phyloP scores from a whole-genome alignment of 2,113 vertebrate genomes.

The Taurulus bubalis region DNA sequence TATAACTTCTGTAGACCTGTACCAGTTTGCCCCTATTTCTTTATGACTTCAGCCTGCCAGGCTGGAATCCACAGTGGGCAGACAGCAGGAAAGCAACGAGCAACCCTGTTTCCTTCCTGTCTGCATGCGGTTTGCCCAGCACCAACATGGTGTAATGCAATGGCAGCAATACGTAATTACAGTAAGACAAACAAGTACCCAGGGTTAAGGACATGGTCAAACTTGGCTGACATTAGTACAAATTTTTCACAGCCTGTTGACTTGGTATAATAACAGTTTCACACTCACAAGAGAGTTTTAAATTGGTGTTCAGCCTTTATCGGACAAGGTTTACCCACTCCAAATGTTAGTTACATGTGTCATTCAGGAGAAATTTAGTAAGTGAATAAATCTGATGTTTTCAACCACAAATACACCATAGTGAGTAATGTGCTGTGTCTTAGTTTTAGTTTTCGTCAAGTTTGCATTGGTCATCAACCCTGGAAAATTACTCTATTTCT shows the following conservation, averaged over 20 bases:
- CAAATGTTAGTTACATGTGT: neutral
- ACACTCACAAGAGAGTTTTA: constrained; percentile 10
- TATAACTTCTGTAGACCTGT: neutral
- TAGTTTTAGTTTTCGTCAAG: constrained; percentile 22
- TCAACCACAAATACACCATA: neutral
- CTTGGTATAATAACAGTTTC: neutral
- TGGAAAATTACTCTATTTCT: constrained; percentile 53
- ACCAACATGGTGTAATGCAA: constrained; percentile 5
- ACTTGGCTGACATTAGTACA: constrained; percentile 3
- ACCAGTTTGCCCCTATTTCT: constrained; percentile 11
- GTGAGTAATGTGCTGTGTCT: neutral
- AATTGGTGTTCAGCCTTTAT: neutral
- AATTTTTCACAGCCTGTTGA: constrained; percentile 3
- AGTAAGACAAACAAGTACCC: constrained; percentile 27
- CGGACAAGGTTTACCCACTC: neutral
- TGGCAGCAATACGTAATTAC: constrained; percentile 10
- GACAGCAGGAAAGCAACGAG: constrained; percentile 61
- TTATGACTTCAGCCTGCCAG: constrained; percentile 12
- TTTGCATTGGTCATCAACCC: neutral
- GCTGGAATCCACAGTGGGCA: constrained; percentile 68
- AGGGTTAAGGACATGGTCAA: constrained; percentile 6
- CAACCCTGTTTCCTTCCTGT: constrained; percentile 68
- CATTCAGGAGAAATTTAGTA: neutral
- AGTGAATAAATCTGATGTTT: constrained; percentile 5
- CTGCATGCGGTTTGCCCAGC: constrained; percentile 29